Percentiles rank a stretch among this genome's conserved stretches.
These are phyloP conservation scores for Tipula vernalis DNA, from an alignment of 2,888 invertebrate genomes.

Conservation along the genomic window DNA sequence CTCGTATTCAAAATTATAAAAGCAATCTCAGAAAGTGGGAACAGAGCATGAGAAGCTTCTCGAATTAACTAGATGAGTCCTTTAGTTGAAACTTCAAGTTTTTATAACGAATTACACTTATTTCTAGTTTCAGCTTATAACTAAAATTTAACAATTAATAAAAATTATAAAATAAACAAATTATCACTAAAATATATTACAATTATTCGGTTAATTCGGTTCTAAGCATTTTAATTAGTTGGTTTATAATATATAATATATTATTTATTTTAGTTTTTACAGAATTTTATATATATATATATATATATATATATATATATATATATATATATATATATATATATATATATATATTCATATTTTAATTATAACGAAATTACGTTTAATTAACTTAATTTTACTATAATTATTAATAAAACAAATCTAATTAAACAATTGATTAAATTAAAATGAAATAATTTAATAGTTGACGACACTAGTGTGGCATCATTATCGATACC, in stretches of 20 bases:
- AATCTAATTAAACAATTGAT: background rate
- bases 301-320: background rate
- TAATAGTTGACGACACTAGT: background rate
- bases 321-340: background rate
- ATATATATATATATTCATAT: background rate
- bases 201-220: background rate
- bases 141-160: background rate
- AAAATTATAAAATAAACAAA: background rate
- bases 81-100: too few relatives aligned
- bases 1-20: too few relatives aligned
- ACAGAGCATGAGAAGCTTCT: too few relatives aligned
- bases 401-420: background rate
- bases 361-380: background rate
- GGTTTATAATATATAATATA: background rate
- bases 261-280: background rate
- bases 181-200: background rate
- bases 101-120: too few relatives aligned
- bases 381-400: background rate
- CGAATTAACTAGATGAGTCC: too few relatives aligned
- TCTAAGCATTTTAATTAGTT: background rate
- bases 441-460: background rate
- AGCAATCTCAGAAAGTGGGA: too few relatives aligned
- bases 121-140: too few relatives aligned
- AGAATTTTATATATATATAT: background rate
- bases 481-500: slow-evolving; percentile 25